phyloP scores from a whole-genome alignment of 2,113 vertebrate genomes.

The Parus major region DNA sequence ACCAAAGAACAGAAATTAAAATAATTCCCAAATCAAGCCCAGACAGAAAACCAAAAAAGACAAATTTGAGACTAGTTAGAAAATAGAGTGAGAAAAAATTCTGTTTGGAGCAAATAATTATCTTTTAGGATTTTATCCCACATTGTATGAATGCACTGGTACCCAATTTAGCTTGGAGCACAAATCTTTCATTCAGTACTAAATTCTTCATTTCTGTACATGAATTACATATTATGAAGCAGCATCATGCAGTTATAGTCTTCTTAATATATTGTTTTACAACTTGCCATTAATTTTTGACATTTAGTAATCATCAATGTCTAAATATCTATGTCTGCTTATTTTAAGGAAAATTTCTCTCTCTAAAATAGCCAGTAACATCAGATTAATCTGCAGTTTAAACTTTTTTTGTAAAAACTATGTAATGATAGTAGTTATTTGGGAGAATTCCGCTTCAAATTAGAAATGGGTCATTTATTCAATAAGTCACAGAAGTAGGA shows the following conservation, averaged over 20 bases:
- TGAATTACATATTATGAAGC: background rate
- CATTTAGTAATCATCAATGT: background rate
- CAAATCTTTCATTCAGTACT: background rate
- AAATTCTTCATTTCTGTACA: background rate
- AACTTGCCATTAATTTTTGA: background rate
- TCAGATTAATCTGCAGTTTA: background rate
- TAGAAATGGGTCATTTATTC: background rate
- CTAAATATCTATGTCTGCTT: background rate
- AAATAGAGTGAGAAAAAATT: background rate
- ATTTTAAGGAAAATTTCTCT: background rate
- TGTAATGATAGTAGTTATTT: background rate
- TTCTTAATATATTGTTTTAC: background rate
- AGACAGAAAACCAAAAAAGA: background rate
- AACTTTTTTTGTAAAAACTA: background rate
- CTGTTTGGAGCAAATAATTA: background rate
- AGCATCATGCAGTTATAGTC: background rate
- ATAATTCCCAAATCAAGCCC: background rate
- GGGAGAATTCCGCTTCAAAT: background rate
- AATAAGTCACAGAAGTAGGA: background rate
- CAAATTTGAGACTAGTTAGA: background rate
- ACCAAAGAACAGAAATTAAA: background rate
- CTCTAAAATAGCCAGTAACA: background rate
- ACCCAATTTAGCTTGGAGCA: background rate
- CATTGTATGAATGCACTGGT: background rate
- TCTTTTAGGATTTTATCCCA: background rate